Evolutionary conservation across 2,113 vertebrate genomes (phyloP).

Genomic region (Aix galericulata): DNA sequence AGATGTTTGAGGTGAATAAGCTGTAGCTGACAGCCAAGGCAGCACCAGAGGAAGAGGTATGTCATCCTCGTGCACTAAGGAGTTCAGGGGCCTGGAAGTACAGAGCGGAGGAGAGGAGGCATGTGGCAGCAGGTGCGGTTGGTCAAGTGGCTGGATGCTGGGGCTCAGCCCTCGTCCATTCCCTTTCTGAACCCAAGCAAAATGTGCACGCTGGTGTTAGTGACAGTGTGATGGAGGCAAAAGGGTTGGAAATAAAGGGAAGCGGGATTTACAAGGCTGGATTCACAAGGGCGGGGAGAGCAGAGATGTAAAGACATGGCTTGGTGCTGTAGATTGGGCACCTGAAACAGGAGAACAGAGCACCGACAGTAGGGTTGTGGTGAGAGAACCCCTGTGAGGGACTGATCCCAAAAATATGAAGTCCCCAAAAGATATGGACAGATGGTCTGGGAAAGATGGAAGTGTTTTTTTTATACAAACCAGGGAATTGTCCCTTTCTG

Average conservation of each 20-base stretch:
- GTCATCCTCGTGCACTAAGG: not conserved
- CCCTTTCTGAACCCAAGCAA: not conserved
- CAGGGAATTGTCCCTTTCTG: constrained; percentile 7
- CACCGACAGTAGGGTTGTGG: not conserved
- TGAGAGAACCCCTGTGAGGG: not conserved
- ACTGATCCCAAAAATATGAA: not conserved
- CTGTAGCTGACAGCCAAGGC: not conserved
- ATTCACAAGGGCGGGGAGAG: not conserved
- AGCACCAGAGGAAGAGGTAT: not conserved
- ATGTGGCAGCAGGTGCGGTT: not conserved
- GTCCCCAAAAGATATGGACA: not conserved
- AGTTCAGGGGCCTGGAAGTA: not conserved
- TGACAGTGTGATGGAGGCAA: not conserved
- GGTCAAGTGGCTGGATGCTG: not conserved
- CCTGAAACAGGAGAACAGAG: not conserved
- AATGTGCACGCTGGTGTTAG: not conserved
- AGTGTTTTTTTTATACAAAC: not conserved
- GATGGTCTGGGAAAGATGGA: constrained; percentile 5
- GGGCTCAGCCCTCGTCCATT: not conserved
- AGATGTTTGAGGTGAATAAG: not conserved
- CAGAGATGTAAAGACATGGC: not conserved
- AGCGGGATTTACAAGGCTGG: not conserved
- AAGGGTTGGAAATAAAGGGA: not conserved
- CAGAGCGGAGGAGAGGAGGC: not conserved
- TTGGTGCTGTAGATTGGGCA: not conserved